Evolutionary conservation across 2,113 vertebrate species (phyloP), one percentile per base, ranked within the genome.

Genomic region (Gymnobelideus leadbeateri): DNA sequence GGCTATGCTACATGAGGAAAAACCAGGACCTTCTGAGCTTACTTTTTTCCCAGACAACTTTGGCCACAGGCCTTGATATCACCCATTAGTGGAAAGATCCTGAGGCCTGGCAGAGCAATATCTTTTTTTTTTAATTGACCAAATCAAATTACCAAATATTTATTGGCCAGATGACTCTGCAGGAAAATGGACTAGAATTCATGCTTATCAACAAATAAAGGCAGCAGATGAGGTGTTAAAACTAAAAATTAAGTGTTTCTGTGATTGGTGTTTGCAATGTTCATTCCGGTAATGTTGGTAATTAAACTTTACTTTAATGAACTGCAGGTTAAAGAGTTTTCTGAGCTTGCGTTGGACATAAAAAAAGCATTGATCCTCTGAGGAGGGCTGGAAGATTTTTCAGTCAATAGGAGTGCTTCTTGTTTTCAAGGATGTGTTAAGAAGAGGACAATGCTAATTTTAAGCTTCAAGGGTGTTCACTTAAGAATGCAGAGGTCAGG

Each of bases 251-350:
- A 94, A 93, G 77, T 91, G 92, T 95, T 95, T 57, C 31, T 92
- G 95, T 95, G 94, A 93, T 92, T 95, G 68, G 68, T 84, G n/a
- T 84, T 84, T 84, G 94, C 96, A 97, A 97, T 61, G 96, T 12
- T 96, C n/a, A 92, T 96, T 97, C 97, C 91, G 93, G 68, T 92
- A 97, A 94, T 52, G 53, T 61, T 97, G 96, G 92, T 95, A 96
- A 97, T 97, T 96, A 97, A 94, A 97, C 91, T 77, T 95, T 96
- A 97, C 96, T 90, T 96, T 89, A 90, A 95, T 61, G 89, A 51
- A 94, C 92, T 96, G 84, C 95, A 53, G 91, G 97, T 57, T 6
- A 43, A 97, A 97, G 96, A 95, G 90, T 46, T 96, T 96, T 97
- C 96, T 97, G 89, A 95, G 53, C 25, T 97, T 97, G 97, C 92